Evolutionary conservation across 2,888 invertebrate genomes (phyloP).

Genomic region (Antheraea assamensis): DNA sequence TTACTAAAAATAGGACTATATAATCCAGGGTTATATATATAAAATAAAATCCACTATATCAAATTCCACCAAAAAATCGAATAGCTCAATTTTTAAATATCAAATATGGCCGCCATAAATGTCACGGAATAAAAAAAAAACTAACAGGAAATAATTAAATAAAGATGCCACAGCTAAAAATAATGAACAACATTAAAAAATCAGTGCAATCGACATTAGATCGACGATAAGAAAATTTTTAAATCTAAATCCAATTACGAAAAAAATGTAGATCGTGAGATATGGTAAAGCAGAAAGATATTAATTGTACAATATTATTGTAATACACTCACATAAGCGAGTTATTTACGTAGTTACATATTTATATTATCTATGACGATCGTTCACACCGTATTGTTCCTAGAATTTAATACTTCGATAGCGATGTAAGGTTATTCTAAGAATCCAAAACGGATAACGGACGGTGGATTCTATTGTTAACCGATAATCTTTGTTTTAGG

Average conservation of each 20-base stretch:
- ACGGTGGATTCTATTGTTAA: neutral
- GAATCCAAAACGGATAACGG: conserved; percentile 9
- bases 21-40: no score
- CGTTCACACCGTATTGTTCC: neutral
- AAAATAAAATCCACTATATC: no score
- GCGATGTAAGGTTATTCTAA: conserved; percentile 8
- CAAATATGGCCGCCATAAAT: no score
- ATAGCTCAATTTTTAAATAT: no score
- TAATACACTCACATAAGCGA: neutral
- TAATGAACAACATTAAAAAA: neutral
- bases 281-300: neutral
- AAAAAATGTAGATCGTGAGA: conserved; percentile 1
- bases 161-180: neutral
- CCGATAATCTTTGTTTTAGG: neutral
- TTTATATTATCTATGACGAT: conserved; percentile 3
- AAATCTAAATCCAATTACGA: conserved; percentile 2
- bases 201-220: neutral
- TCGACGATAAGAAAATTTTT: neutral
- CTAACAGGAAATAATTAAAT: neutral
- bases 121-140: no score
- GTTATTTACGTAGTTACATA: conserved; percentile 1
- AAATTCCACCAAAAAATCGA: no score
- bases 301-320: conserved; percentile 1
- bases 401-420: neutral
- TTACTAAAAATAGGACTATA: no score